Percentiles rank a stretch among this genome's conserved stretches.
Conservation (phyloP, 2,888 invertebrate species). For the Drosophila setosimentum region DNA sequence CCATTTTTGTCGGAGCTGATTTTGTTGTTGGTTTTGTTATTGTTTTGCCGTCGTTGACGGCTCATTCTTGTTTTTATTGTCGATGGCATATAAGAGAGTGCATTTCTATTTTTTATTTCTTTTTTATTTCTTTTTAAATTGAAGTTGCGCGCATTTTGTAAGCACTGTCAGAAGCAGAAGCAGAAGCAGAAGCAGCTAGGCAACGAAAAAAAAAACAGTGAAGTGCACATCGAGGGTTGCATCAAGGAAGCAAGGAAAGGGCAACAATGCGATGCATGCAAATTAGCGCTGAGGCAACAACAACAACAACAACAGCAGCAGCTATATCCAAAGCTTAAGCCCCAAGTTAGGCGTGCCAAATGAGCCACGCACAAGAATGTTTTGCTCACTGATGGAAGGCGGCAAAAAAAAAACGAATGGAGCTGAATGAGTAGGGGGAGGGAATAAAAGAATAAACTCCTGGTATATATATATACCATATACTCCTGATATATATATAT, state of each 20-base stretch:
- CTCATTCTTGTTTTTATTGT: constrained; percentile 69
- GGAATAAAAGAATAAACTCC: background rate
- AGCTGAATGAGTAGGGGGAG: background rate
- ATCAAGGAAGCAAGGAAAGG: constrained; percentile 3
- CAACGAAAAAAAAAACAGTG: constrained; percentile 39
- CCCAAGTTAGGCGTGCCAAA: constrained; percentile 24
- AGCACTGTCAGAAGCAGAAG: constrained; percentile 44
- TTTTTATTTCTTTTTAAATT: constrained; percentile 64
- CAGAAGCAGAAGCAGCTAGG: constrained; percentile 37
- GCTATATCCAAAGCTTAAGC: constrained; percentile 6
- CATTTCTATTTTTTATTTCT: constrained; percentile 47
- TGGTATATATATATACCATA: background rate
- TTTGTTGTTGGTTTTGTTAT: constrained; percentile 45
- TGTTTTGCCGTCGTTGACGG: constrained; percentile 40
- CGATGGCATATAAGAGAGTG: constrained; percentile 71
- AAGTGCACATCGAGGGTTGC: background rate
- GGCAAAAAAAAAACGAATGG: background rate
- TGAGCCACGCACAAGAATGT: constrained; percentile 13
- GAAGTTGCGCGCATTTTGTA: constrained; percentile 70
- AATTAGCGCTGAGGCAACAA: constrained; percentile 38
- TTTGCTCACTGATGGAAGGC: constrained; percentile 1
- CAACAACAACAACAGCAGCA: constrained; percentile 10
- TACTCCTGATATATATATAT: background rate
- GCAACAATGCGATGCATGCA: constrained; percentile 43
- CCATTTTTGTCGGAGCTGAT: constrained; percentile 44